Conservation (phyloP, 2,797 vertebrate species). For the Sebastolobus altivelis region DNA sequence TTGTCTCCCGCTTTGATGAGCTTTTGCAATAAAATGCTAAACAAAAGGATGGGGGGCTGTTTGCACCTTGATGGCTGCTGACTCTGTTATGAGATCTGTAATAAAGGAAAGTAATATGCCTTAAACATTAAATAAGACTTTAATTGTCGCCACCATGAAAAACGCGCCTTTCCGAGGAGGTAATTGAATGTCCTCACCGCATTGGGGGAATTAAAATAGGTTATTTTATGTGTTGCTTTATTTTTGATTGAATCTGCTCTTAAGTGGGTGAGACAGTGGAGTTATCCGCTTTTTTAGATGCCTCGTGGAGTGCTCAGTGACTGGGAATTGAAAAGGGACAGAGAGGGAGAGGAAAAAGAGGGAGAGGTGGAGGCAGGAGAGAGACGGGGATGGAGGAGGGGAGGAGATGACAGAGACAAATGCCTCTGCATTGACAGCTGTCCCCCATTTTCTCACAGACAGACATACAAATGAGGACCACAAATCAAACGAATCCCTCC, state of each 20-base stretch:
- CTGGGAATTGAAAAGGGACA: slow-evolving; percentile 62
- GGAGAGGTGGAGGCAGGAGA: slow-evolving; percentile 27
- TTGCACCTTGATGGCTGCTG: slow-evolving; percentile 79
- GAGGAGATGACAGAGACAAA: slow-evolving; percentile 85
- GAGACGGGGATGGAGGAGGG: slow-evolving; percentile 67
- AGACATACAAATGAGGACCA: slow-evolving; percentile 84
- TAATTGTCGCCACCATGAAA: slow-evolving; percentile 85
- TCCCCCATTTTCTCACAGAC: slow-evolving; percentile 86
- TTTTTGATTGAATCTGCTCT: slow-evolving; percentile 87
- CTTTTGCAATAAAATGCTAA: slow-evolving; percentile 83
- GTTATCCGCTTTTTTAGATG: slow-evolving; percentile 82
- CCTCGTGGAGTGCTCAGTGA: slow-evolving; percentile 68
- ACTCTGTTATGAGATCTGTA: slow-evolving; percentile 84
- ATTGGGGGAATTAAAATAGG: slow-evolving; percentile 86
- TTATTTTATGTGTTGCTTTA: slow-evolving; percentile 87
- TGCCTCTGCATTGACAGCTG: slow-evolving; percentile 87
- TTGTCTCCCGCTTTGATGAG: slow-evolving; percentile 76
- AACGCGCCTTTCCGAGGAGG: slow-evolving; percentile 77
- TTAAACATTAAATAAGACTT: slow-evolving; percentile 90
- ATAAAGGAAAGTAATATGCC: slow-evolving; percentile 88
- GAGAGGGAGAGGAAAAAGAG: slow-evolving; percentile 21
- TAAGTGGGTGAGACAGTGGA: slow-evolving; percentile 85
- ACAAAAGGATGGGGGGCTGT: slow-evolving; percentile 75
- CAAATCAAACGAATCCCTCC: slow-evolving; percentile 81
- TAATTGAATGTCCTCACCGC: slow-evolving; percentile 86